Percentiles rank a stretch among this genome's conserved stretches.
Evolutionary conservation across 2,113 vertebrate species (phyloP).

Genomic region (Engraulis encrasicolus): DNA sequence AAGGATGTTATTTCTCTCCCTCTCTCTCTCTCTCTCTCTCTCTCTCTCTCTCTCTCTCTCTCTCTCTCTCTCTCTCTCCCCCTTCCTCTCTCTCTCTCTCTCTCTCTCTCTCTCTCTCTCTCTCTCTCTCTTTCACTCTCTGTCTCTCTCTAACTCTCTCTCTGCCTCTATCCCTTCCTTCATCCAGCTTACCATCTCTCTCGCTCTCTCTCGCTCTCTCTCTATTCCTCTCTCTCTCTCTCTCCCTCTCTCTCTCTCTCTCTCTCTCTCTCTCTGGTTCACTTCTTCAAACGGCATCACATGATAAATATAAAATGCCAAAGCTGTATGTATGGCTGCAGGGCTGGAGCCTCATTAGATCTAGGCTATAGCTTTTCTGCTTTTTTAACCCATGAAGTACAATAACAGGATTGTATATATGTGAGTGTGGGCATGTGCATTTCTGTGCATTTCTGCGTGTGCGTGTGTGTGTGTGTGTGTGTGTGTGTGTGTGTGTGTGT

Average conservation of each 20-base stretch:
- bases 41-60: background rate
- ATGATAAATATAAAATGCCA: conserved; percentile 55
- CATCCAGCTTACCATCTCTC: too few relatives aligned
- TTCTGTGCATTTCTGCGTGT: background rate
- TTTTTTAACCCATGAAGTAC: conserved; percentile 34
- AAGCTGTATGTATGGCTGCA: conserved; percentile 37
- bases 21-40: background rate
- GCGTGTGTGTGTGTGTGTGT: background rate
- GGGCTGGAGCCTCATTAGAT: conserved; percentile 52
- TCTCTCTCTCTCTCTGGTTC: background rate
- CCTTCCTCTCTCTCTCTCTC: conserved; percentile 15
- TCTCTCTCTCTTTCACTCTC: too few relatives aligned
- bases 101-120: background rate
- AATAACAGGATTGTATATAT: conserved; percentile 54
- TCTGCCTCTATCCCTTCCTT: background rate
- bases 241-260: background rate
- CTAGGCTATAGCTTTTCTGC: background rate
- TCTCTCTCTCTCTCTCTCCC: background rate
- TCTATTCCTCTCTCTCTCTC: background rate
- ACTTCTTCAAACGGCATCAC: conserved; percentile 45
- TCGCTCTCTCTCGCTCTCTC: background rate
- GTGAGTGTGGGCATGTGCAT: background rate
- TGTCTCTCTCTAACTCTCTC: too few relatives aligned
- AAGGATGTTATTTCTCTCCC: background rate
- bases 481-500: conserved; percentile 22